Evolutionary conservation across 2,888 invertebrate species (phyloP).

Genomic region (Listrodromus nycthemerus): DNA sequence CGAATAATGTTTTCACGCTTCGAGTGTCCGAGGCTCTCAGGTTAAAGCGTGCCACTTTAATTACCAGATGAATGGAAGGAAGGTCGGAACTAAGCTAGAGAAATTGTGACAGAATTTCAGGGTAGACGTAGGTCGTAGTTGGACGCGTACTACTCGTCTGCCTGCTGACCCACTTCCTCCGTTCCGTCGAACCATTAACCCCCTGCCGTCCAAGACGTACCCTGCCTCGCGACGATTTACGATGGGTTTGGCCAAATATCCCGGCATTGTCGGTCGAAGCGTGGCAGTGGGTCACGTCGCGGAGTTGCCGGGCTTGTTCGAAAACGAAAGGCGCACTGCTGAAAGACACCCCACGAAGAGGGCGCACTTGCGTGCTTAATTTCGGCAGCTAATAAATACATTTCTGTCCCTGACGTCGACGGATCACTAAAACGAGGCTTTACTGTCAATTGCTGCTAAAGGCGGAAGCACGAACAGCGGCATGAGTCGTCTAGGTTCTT

Average conservation of each 20-base stretch:
- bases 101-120: conserved; percentile 23
- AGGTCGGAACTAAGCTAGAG: conserved; percentile 45
- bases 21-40: conserved; percentile 28
- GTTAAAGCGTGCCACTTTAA: conserved; percentile 38
- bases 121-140: conserved; percentile 11
- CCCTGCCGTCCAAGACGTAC: conserved; percentile 35
- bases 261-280: conserved; percentile 56
- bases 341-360: conserved; percentile 20
- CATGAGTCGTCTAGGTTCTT: neutral
- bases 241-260: conserved; percentile 54
- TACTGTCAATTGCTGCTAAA: conserved; percentile 42
- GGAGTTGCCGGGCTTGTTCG: conserved; percentile 21
- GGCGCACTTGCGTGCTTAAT: conserved; percentile 42
- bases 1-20: conserved; percentile 39
- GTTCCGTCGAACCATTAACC: conserved; percentile 49
- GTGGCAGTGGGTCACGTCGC: conserved; percentile 69
- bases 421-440: conserved; percentile 44
- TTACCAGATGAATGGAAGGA: conserved; percentile 40
- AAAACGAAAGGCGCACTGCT: conserved; percentile 12
- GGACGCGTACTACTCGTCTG: neutral
- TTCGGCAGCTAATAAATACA: conserved; percentile 18
- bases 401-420: conserved; percentile 42
- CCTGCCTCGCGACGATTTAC: conserved; percentile 47
- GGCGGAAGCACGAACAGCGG: conserved; percentile 26
- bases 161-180: conserved; percentile 68